A percentile compares a stretch with the other conserved stretches of the same genome.
phyloP scores from a whole-genome alignment of 2,113 vertebrate genomes.

The Poeciliopsis prolifica region DNA sequence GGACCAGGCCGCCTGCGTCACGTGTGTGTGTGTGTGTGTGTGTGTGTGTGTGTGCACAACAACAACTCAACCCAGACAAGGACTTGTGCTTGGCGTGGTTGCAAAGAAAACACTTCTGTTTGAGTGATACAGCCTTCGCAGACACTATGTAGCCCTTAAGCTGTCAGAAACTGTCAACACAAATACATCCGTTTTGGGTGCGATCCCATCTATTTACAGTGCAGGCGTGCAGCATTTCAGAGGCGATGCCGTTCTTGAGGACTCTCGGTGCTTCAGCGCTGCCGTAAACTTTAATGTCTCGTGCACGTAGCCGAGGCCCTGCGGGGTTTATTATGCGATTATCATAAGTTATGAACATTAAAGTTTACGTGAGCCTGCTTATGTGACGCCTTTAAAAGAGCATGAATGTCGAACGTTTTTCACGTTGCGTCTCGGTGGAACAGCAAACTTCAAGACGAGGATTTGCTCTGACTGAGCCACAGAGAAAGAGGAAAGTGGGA shows the following conservation, averaged over 20 bases:
- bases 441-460: not conserved
- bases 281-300: conserved; percentile 9
- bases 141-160: conserved; percentile 61
- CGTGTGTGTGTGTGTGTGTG: not conserved
- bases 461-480: too few relatives aligned
- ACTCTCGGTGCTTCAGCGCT: conserved; percentile 21
- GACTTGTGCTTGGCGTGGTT: conserved; percentile 41
- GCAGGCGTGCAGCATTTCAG: conserved; percentile 32
- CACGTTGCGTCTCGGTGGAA: not conserved
- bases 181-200: conserved; percentile 51
- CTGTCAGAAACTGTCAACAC: conserved; percentile 68
- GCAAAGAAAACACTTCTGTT: conserved; percentile 38
- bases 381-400: not conserved
- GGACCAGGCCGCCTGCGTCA: conserved; percentile 32
- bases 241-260: conserved; percentile 18
- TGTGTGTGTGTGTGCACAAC: conserved; percentile 20
- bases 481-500: too few relatives aligned
- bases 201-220: conserved; percentile 55
- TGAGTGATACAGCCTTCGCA: conserved; percentile 41
- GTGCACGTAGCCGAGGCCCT: conserved; percentile 8
- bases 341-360: conserved; percentile 25
- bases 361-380: conserved; percentile 64
- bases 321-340: conserved; percentile 33
- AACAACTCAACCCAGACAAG: conserved; percentile 52
- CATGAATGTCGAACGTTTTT: not conserved